phyloP scores from a whole-genome alignment of 2,888 invertebrate species.

The Pterostichus madidus region DNA sequence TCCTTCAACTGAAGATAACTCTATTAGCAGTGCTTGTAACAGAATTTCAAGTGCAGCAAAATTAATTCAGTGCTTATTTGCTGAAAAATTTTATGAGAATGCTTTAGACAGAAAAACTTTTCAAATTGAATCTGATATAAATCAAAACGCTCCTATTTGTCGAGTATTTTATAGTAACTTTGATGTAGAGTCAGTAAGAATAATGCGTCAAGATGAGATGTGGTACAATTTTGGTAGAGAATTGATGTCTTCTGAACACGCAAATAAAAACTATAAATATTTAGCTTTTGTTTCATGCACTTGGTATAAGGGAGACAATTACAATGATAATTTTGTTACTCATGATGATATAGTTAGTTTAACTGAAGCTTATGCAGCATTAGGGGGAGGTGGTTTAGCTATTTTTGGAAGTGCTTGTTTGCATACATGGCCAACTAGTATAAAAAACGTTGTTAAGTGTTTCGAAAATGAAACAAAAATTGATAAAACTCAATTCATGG shows the following conservation, averaged over 20 bases:
- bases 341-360: conserved; percentile 85
- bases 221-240: conserved; percentile 93
- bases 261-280: conserved; percentile 87
- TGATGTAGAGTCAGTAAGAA: conserved; percentile 84
- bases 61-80: conserved; percentile 91
- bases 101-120: conserved; percentile 90
- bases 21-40: conserved; percentile 85
- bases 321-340: conserved; percentile 80
- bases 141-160: conserved; percentile 82
- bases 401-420: conserved; percentile 94
- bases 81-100: conserved; percentile 91
- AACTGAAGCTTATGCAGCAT: conserved; percentile 91
- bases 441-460: conserved; percentile 83
- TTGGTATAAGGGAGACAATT: conserved; percentile 83
- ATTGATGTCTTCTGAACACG: conserved; percentile 85
- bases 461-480: conserved; percentile 83
- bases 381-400: conserved; percentile 95
- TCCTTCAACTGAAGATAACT: conserved; percentile 77
- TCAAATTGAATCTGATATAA: conserved; percentile 84
- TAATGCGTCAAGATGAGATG: conserved; percentile 87
- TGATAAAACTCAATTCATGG: conserved; percentile 87
- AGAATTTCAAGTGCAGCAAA: conserved; percentile 88
- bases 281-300: conserved; percentile 94
- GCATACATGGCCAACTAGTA: conserved; percentile 91
- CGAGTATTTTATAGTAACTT: conserved; percentile 86